Conservation (phyloP, 2,888 invertebrate genomes). For the Nemotelus pantherinus region DNA sequence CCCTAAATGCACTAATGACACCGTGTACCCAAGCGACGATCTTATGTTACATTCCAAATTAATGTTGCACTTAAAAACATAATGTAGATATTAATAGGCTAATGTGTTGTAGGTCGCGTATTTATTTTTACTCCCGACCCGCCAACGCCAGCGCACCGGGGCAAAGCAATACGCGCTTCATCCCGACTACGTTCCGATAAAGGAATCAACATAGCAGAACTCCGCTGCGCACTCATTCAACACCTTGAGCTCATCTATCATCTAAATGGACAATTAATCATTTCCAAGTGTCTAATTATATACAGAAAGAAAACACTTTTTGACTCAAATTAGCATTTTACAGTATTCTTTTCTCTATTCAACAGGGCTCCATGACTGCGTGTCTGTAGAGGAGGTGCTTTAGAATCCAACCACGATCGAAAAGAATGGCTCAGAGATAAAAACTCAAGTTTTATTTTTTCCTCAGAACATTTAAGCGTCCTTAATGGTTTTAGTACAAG, state of each 20-base stretch:
- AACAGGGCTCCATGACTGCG: no score
- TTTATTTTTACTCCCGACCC: neutral
- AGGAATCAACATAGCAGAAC: constrained; percentile 18
- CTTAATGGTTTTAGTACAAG: neutral
- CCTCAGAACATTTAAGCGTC: neutral
- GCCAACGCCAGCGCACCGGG: neutral
- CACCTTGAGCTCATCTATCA: constrained; percentile 49
- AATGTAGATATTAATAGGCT: neutral
- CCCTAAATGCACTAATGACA: constrained; percentile 1
- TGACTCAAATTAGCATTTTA: constrained; percentile 50
- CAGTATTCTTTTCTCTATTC: constrained; percentile 24
- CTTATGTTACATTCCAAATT: constrained; percentile 21
- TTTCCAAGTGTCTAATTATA: constrained; percentile 48
- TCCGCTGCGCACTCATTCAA: constrained; percentile 47
- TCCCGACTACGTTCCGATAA: neutral
- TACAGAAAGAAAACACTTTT: constrained; percentile 48
- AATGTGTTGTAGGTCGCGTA: constrained; percentile 4
- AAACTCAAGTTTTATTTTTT: no score
- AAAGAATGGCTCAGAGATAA: no score
- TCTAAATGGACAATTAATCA: constrained; percentile 50
- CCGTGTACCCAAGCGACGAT: neutral
- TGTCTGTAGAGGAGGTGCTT: no score
- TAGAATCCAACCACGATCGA: no score
- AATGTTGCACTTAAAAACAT: constrained; percentile 30
- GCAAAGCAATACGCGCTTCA: no score